phyloP scores from a whole-genome alignment of 2,113 vertebrate species.

The Oenanthe melanoleuca region DNA sequence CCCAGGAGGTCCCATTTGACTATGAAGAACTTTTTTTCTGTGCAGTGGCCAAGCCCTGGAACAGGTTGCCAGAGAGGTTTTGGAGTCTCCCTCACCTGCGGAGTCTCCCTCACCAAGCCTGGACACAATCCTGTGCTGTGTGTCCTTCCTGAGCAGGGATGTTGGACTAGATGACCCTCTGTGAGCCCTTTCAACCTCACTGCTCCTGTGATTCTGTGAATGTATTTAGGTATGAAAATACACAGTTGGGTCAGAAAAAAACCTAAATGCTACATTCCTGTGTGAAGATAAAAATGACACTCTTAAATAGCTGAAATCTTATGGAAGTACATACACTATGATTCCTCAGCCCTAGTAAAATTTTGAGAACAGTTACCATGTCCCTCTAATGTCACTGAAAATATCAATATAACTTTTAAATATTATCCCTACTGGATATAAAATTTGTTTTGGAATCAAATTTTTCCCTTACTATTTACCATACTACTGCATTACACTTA shows the following conservation, averaged over 20 bases:
- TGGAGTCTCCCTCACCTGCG: too few species aligned
- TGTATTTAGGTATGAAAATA: background rate
- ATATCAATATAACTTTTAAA: background rate
- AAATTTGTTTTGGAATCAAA: background rate
- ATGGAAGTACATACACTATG: background rate
- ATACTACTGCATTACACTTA: background rate
- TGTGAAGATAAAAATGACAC: background rate
- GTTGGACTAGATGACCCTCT: background rate
- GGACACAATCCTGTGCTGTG: rapidly evolving
- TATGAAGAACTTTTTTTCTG: background rate
- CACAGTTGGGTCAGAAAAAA: background rate
- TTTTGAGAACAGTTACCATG: background rate
- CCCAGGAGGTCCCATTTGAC: background rate
- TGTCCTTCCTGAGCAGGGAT: background rate
- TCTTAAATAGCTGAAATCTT: background rate
- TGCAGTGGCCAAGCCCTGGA: background rate
- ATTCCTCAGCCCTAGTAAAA: background rate
- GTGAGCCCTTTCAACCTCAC: background rate
- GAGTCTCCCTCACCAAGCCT: background rate
- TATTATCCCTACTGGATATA: background rate
- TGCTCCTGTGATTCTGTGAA: background rate
- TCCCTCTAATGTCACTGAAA: background rate
- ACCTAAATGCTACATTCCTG: background rate
- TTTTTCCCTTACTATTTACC: background rate
- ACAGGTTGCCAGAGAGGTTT: background rate